phyloP scores from a whole-genome alignment of 2,113 vertebrate species.

The Xiphophorus maculatus region DNA sequence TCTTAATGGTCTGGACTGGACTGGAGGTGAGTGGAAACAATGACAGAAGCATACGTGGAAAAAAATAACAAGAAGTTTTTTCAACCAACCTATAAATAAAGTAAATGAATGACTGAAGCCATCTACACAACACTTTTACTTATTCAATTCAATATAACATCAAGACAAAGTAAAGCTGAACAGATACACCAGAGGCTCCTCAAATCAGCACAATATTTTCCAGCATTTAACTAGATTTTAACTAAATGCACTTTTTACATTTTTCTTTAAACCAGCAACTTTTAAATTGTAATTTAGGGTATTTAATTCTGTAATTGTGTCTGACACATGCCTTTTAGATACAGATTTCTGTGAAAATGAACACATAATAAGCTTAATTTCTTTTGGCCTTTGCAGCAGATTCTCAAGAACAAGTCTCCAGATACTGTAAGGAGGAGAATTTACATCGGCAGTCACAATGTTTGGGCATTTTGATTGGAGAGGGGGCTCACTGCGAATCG shows the following conservation, averaged over 20 bases:
- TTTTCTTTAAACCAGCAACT: not conserved
- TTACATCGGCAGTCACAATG: conserved; percentile 36
- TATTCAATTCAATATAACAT: not conserved
- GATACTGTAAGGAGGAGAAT: conserved; percentile 15
- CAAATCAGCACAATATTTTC: not conserved
- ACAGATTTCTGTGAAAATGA: conserved; percentile 14
- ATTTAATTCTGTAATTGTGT: not conserved
- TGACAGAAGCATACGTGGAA: not conserved
- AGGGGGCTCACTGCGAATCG: conserved; percentile 45
- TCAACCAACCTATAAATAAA: not conserved
- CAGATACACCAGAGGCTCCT: not conserved
- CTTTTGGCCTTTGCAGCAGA: conserved; percentile 14
- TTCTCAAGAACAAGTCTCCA: conserved; percentile 32
- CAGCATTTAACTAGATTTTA: not conserved
- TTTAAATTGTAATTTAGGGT: not conserved
- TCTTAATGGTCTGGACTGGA: not conserved
- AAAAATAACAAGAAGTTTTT: not conserved
- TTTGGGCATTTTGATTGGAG: conserved; percentile 60
- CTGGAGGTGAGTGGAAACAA: not conserved
- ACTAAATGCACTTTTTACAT: not conserved
- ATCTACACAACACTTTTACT: not conserved
- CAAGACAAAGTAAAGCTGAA: not conserved
- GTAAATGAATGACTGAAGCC: not conserved
- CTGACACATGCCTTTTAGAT: not conserved
- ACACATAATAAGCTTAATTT: conserved; percentile 2